Conservation (phyloP, 2,113 vertebrate species). For the Hydrochoerus hydrochaeris region DNA sequence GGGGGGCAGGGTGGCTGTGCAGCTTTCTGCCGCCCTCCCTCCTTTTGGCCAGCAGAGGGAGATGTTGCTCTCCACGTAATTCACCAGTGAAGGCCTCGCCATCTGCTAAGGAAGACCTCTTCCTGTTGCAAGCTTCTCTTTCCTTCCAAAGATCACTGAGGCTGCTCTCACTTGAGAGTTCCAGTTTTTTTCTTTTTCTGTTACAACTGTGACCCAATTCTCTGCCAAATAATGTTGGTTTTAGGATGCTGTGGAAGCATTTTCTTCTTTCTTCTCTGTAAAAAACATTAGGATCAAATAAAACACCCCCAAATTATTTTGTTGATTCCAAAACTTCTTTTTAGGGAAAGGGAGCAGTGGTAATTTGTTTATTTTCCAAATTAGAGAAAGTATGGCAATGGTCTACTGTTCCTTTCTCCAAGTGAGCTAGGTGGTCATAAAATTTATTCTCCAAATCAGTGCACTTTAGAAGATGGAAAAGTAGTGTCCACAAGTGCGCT, state of each 20-base stretch:
- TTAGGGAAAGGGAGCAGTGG: not conserved
- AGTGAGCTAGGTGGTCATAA: not conserved
- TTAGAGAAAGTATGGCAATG: not conserved
- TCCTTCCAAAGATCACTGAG: not conserved
- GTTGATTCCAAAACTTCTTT: constrained; percentile 10
- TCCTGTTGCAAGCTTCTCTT: not conserved
- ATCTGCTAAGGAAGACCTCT: not conserved
- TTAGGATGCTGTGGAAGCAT: not conserved
- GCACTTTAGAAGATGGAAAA: not conserved
- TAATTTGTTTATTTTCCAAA: constrained; percentile 7
- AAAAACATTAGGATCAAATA: constrained; percentile 27
- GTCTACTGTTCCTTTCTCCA: not conserved
- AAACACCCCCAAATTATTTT: not conserved
- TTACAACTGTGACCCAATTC: not conserved
- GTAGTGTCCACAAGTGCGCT: not conserved
- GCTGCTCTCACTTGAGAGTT: not conserved
- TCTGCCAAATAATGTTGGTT: not conserved
- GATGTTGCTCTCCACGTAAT: not conserved
- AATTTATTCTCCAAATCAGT: not conserved
- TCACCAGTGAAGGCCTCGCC: not conserved
- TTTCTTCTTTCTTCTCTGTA: not conserved
- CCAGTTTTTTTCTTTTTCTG: not conserved
- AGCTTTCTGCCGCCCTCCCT: not conserved
- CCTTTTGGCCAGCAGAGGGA: not conserved
- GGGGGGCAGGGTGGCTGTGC: not conserved